phyloP scores from a whole-genome alignment of 1,140 invertebrate genomes.

The Solen grandis region DNA sequence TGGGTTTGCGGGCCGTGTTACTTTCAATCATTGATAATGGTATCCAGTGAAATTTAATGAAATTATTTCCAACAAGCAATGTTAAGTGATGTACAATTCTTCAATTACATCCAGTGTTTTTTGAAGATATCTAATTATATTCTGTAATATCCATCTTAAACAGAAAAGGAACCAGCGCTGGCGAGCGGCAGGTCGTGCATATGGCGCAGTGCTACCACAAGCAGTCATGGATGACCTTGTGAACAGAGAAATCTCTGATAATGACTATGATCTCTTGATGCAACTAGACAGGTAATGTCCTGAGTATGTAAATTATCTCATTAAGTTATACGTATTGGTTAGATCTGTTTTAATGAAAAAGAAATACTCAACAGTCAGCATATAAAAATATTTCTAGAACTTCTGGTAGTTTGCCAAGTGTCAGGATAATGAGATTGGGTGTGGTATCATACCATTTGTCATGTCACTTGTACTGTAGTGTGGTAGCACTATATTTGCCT shows the following conservation, averaged over 20 bases:
- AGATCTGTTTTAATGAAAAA: not conserved
- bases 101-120: too few relatives aligned
- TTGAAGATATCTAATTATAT: constrained; percentile 6
- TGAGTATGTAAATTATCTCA: not conserved
- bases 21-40: not conserved
- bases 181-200: constrained; percentile 71
- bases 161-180: constrained; percentile 79
- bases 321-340: not conserved
- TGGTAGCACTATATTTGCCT: too few relatives aligned
- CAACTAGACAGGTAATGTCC: constrained; percentile 77
- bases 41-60: not conserved
- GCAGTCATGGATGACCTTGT: constrained; percentile 76
- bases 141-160: constrained; percentile 30
- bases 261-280: constrained; percentile 79
- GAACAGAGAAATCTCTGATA: constrained; percentile 76
- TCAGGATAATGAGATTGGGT: too few relatives aligned
- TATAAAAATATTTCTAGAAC: not conserved
- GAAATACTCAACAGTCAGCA: not conserved
- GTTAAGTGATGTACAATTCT: too few relatives aligned
- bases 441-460: too few relatives aligned
- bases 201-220: constrained; percentile 72
- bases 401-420: too few relatives aligned
- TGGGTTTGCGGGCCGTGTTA: not conserved
- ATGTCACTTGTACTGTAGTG: too few relatives aligned
- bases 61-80: not conserved